Conservation (phyloP, 1,140 invertebrate species). For the Pogonomyrmex barbatus region DNA sequence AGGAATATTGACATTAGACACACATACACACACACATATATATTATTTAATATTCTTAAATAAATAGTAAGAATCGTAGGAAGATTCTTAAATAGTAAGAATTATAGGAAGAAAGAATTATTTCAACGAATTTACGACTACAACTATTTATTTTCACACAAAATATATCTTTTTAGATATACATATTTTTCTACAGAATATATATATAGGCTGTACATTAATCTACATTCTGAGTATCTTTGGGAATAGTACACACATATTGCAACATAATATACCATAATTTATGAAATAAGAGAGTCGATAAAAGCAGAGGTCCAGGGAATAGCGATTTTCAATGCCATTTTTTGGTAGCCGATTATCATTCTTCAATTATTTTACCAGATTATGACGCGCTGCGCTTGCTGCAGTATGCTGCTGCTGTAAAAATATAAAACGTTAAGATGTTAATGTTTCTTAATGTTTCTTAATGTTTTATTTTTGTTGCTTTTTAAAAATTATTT, state of each 20-base stretch:
- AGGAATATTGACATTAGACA: not conserved
- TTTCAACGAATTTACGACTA: not conserved
- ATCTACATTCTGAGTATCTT: slow-evolving; percentile 60
- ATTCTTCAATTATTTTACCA: slow-evolving; percentile 43
- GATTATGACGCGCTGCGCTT: slow-evolving; percentile 33
- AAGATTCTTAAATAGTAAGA: not conserved
- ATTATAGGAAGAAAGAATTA: not conserved
- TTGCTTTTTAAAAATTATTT: not conserved
- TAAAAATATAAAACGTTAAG: not conserved
- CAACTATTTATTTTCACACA: slow-evolving; percentile 73
- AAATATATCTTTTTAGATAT: slow-evolving; percentile 69
- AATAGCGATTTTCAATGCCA: slow-evolving; percentile 48
- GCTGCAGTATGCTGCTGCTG: slow-evolving; percentile 39
- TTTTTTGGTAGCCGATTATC: slow-evolving; percentile 8
- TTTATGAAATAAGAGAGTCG: slow-evolving; percentile 40
- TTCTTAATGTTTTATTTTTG: not conserved
- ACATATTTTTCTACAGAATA: slow-evolving; percentile 56
- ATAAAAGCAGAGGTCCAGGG: slow-evolving; percentile 61
- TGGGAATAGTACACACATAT: slow-evolving; percentile 33
- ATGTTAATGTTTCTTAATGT: not conserved
- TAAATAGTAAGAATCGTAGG: not conserved
- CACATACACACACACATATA: not conserved
- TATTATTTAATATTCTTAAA: not conserved
- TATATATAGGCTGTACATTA: slow-evolving; percentile 65
- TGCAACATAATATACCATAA: not conserved